A percentile compares a stretch with the other conserved stretches of the same genome.
Conservation (phyloP, 2,113 vertebrate species). For the Numenius arquata region DNA sequence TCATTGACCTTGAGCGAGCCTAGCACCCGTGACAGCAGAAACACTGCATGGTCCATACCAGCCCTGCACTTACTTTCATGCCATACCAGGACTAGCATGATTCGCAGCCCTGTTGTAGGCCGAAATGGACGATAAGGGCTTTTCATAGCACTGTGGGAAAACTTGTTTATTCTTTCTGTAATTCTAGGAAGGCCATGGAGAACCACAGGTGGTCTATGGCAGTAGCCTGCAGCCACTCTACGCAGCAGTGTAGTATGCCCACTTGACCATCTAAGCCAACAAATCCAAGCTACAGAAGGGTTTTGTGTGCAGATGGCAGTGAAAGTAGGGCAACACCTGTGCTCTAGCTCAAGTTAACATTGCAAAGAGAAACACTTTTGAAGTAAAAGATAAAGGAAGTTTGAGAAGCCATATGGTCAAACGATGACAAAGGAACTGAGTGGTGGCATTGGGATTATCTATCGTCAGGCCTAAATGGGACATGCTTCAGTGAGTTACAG, state of each 20-base stretch:
- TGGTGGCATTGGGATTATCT: not conserved
- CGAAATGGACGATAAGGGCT: not conserved
- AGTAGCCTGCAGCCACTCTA: not conserved
- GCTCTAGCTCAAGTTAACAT: not conserved
- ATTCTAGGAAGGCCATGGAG: not conserved
- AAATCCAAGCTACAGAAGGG: not conserved
- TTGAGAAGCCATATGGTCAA: not conserved
- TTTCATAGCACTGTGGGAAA: not conserved
- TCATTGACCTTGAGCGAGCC: not conserved
- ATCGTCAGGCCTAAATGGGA: not conserved
- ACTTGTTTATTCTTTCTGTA: not conserved
- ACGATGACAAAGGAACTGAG: not conserved
- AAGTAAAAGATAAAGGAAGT: not conserved
- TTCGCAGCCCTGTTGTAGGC: not conserved
- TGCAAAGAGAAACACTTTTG: not conserved
- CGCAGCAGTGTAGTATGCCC: not conserved
- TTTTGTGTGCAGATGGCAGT: constrained; percentile 12
- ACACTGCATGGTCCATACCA: not conserved
- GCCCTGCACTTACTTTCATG: fast-evolving
- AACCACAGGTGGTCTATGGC: not conserved
- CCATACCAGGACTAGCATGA: not conserved
- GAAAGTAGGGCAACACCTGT: constrained; percentile 48
- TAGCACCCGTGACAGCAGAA: not conserved
- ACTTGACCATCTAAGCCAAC: not conserved
- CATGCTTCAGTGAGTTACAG: not conserved